phyloP scores from a whole-genome alignment of 1,140 invertebrate genomes.

The Sogatella furcifera region DNA sequence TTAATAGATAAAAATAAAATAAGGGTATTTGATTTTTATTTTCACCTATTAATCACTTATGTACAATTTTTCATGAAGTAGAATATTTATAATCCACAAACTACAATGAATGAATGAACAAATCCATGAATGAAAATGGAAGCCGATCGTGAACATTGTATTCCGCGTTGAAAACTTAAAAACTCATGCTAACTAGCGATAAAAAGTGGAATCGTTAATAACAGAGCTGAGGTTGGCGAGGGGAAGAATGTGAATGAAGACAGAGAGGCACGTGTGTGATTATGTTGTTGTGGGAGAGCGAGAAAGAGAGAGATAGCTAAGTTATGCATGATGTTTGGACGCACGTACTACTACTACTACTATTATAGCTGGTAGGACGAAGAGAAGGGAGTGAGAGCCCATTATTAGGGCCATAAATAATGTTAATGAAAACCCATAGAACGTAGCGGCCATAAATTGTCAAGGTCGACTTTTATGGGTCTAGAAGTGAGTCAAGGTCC shows the following conservation, averaged over 20 bases:
- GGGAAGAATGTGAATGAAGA: background rate
- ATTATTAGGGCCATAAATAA: slow-evolving; percentile 18
- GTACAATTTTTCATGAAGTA: too few relatives aligned
- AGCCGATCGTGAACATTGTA: too few relatives aligned
- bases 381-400: background rate
- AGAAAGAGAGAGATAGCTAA: background rate
- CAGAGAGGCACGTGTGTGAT: background rate
- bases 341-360: background rate
- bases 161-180: too few relatives aligned
- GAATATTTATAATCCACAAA: too few relatives aligned
- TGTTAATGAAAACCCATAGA: slow-evolving; percentile 13
- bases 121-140: too few relatives aligned
- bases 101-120: background rate
- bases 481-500: slow-evolving; percentile 8
- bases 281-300: background rate
- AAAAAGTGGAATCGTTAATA: too few relatives aligned
- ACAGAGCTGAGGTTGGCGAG: too few relatives aligned
- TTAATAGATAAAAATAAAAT: too few relatives aligned
- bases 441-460: slow-evolving; percentile 15
- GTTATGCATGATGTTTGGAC: background rate
- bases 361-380: background rate
- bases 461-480: slow-evolving; percentile 17
- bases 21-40: too few relatives aligned
- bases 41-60: too few relatives aligned
- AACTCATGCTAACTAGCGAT: too few relatives aligned